A percentile compares a stretch with the other conserved stretches of the same genome.
phyloP scores from a whole-genome alignment of 2,888 invertebrate species.

The Agonopterix heracliana region DNA sequence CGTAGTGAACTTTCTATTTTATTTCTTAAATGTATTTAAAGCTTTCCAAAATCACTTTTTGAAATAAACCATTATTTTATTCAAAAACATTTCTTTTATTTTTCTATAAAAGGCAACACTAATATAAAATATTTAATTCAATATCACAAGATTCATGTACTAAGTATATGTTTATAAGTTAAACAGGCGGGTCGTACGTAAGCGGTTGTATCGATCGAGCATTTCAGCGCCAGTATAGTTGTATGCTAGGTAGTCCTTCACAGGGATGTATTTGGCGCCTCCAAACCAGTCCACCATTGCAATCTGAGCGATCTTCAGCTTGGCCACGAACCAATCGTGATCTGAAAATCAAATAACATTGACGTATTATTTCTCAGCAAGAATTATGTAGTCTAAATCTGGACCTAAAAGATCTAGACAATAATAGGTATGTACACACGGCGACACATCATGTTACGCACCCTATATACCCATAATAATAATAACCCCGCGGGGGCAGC shows the following conservation, averaged over 20 bases:
- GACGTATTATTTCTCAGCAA: neutral
- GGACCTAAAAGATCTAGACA: too few relatives aligned
- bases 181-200: neutral
- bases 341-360: constrained; percentile 64
- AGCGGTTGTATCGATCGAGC: constrained; percentile 30
- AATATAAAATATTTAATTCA: neutral
- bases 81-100: too few relatives aligned
- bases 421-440: too few relatives aligned
- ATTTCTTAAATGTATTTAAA: too few relatives aligned
- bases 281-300: constrained; percentile 89
- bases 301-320: constrained; percentile 83
- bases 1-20: too few relatives aligned
- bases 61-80: too few relatives aligned
- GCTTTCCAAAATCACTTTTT: too few relatives aligned
- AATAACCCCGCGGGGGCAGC: too few relatives aligned
- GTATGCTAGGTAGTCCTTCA: constrained; percentile 78
- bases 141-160: neutral
- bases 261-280: constrained; percentile 81
- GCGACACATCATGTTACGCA: too few relatives aligned
- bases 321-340: constrained; percentile 87
- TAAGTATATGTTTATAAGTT: neutral
- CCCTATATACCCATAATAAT: too few relatives aligned
- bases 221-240: constrained; percentile 61
- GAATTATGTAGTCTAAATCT: too few relatives aligned
- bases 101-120: neutral